Percentiles rank a stretch among this genome's conserved stretches.
Evolutionary conservation across 2,797 vertebrate species (phyloP).

Genomic region (Typhlichthys eigenmanni): DNA sequence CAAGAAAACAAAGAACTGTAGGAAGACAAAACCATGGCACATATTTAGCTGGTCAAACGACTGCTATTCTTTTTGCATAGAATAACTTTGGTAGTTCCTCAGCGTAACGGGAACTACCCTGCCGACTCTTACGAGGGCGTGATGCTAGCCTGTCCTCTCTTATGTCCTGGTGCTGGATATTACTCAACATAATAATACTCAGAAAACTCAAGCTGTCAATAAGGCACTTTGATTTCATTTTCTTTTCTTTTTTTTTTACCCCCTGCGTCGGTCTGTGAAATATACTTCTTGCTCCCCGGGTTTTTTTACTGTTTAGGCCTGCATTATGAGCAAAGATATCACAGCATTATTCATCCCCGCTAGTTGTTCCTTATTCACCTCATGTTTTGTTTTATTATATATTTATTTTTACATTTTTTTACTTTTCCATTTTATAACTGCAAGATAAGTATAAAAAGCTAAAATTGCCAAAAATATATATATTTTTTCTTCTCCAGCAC

Average conservation of each 20-base stretch:
- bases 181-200: constrained; percentile 77
- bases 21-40: constrained; percentile 87
- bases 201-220: constrained; percentile 76
- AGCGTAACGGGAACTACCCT: constrained; percentile 50
- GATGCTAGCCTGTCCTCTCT: constrained; percentile 61
- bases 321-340: constrained; percentile 64
- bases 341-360: constrained; percentile 55
- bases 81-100: constrained; percentile 75
- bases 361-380: neutral
- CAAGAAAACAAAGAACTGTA: constrained; percentile 63
- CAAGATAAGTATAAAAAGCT: constrained; percentile 99
- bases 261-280: constrained; percentile 24
- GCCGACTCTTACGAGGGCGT: constrained; percentile 55
- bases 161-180: constrained; percentile 74
- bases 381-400: constrained; percentile 3
- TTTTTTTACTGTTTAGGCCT: constrained; percentile 68
- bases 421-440: constrained; percentile 91
- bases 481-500: constrained; percentile 97
- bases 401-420: constrained; percentile 63
- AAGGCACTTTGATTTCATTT: constrained; percentile 81
- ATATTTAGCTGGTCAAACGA: constrained; percentile 83
- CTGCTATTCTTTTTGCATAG: constrained; percentile 87
- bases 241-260: constrained; percentile 44
- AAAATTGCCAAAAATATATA: constrained; percentile 99
- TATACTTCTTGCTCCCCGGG: constrained; percentile 44